Evolutionary conservation across 2,888 invertebrate species (phyloP).

Genomic region (Ormyrus thymus): DNA sequence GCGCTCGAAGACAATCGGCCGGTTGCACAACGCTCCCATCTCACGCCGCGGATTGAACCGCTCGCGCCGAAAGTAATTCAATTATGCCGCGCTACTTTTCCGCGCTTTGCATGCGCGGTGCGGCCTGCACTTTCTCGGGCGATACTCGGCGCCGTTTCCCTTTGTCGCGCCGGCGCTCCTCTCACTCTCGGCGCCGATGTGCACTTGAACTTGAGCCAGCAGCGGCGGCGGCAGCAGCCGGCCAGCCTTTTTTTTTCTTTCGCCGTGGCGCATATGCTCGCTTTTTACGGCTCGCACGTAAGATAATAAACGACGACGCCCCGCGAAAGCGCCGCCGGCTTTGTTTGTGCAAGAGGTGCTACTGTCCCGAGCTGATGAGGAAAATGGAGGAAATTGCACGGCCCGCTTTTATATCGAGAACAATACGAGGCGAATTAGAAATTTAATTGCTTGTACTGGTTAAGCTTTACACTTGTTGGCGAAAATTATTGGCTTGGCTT

Average conservation of each 20-base stretch:
- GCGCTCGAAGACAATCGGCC: background rate
- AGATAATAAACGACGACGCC: too few species aligned
- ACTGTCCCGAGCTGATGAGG: too few species aligned
- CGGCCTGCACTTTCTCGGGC: conserved; percentile 19
- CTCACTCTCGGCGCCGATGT: background rate
- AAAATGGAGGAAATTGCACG: too few species aligned
- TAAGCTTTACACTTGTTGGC: too few species aligned
- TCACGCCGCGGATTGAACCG: background rate
- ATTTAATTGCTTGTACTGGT: too few species aligned
- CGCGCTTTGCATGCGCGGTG: background rate
- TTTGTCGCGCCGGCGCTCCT: conserved; percentile 7
- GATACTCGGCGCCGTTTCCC: background rate
- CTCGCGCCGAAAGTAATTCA: conserved; percentile 3
- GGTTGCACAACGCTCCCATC: background rate
- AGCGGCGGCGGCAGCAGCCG: background rate
- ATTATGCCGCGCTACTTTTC: background rate
- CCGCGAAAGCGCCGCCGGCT: too few species aligned
- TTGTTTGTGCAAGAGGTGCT: too few species aligned
- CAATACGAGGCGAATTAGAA: too few species aligned
- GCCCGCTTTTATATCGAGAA: too few species aligned
- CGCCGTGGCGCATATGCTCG: background rate
- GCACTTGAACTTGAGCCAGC: conserved; percentile 51
- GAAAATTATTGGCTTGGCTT: too few species aligned
- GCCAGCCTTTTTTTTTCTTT: background rate
- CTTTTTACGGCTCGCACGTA: too few species aligned